A percentile compares a stretch with the other conserved stretches of the same genome.
These are phyloP conservation scores for Dicentrarchus labrax DNA, from an alignment of 2,113 vertebrate species.

Conservation along the genomic window DNA sequence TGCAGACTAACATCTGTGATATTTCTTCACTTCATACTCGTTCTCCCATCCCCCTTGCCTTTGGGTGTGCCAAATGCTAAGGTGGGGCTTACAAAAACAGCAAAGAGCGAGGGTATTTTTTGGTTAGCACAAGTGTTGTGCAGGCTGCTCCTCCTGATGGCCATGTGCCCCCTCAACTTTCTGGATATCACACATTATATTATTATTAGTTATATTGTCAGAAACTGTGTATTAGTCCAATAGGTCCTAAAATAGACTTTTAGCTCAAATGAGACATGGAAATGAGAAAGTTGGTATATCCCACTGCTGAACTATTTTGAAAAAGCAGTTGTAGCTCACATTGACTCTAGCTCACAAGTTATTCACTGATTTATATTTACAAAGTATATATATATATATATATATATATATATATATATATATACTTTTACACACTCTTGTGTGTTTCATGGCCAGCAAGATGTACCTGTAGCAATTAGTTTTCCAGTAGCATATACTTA, in stretches of 20 bases:
- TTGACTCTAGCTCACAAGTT: neutral
- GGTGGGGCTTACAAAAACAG: constrained; percentile 78
- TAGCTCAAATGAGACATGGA: neutral
- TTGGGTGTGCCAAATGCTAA: constrained; percentile 72
- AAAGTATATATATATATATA: constrained; percentile 5
- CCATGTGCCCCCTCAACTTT: constrained; percentile 21
- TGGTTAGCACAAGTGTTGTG: constrained; percentile 59
- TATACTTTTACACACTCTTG: no score
- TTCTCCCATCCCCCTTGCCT: constrained; percentile 61
- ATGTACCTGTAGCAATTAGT: neutral
- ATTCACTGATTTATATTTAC: constrained; percentile 6
- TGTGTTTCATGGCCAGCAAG: neutral
- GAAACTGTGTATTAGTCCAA: neutral
- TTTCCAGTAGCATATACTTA: neutral
- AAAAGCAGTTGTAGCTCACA: constrained; percentile 11
- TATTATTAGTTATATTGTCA: neutral
- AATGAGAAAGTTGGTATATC: neutral
- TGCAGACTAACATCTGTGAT: constrained; percentile 80
- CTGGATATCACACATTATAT: neutral
- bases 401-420: no score
- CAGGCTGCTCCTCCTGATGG: constrained; percentile 14
- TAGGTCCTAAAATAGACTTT: neutral
- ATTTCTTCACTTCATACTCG: constrained; percentile 65
- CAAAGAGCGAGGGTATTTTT: constrained; percentile 55
- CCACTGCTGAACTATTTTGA: neutral